Evolutionary conservation across 2,797 vertebrate genomes (phyloP), one percentile per base, ranked within the genome.

Genomic region (Gallinago solitaria): DNA sequence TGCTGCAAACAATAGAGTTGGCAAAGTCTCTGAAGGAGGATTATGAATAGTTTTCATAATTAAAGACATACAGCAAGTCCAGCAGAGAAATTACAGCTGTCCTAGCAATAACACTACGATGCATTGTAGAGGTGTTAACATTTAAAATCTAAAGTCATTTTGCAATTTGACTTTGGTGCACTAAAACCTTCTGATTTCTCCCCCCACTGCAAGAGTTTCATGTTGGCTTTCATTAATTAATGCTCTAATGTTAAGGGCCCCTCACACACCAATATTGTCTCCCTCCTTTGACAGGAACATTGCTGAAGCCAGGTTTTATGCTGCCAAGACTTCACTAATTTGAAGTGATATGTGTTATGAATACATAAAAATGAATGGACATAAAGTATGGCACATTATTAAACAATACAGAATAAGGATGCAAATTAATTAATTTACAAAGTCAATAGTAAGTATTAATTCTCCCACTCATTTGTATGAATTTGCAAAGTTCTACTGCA

Each of bases 1-100:
- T 75, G 41, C 56, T 53, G 57, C 56, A 88, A 91, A 94, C 91
- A 95, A 92, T 8, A 57, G 53, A 63, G 39, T 4, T 93, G 89
- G 73, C 79, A 70, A 77, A 67, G 82, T 51, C 90, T 76, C 90
- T 73, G 71, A 75, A 30, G 39, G 74, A 57, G 45, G 57, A 89
- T 64, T 83, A 71, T 76, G 77, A 87, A 37, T 6, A 64, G 25
- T 32, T 88, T 91, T 81, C 68, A 37, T 64, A 91, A 94, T 86
- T 80, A 88, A 85, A 91, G 74, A 68, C 57, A 53, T 17, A 45
- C 18, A 76, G 43, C 8, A 63, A 87, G 35, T 30, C 83, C 53
- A 70, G 51, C 19, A 59, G 7, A 47, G 60, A 82, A 63, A 21
- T 63, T 53, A 83, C 0, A 6, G 81, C 68, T 79, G 33, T 20